phyloP scores from a whole-genome alignment of 2,113 vertebrate genomes.

The Halcyon malimbica region DNA sequence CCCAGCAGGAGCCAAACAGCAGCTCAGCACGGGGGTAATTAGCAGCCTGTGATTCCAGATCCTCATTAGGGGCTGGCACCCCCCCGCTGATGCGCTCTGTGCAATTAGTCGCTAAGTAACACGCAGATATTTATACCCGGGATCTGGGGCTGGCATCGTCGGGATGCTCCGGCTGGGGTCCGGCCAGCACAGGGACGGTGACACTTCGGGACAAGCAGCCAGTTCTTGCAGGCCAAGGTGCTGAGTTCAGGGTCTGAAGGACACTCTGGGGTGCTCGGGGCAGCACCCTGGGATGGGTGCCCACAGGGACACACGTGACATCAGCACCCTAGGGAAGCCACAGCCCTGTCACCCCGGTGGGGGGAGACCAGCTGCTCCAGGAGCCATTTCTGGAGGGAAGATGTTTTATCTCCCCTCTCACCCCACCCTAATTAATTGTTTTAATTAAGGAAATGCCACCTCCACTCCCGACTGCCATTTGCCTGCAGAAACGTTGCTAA shows the following conservation, averaged over 20 bases:
- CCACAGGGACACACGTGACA: fast-evolving
- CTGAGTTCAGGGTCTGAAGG: fast-evolving
- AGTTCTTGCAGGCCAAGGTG: fast-evolving
- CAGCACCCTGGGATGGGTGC: not conserved
- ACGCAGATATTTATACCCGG: constrained; percentile 53
- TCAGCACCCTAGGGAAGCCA: fast-evolving
- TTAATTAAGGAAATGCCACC: constrained; percentile 70
- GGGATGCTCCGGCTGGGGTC: not conserved
- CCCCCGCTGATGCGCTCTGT: constrained; percentile 1
- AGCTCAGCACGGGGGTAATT: constrained; percentile 45
- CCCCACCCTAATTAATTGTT: constrained; percentile 68
- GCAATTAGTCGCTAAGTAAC: constrained; percentile 72
- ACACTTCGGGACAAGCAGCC: not conserved
- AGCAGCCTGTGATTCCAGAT: constrained; percentile 45
- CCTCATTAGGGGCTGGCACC: constrained; percentile 45
- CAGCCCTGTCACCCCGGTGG: fast-evolving
- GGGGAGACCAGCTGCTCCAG: not conserved
- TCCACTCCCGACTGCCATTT: constrained; percentile 60
- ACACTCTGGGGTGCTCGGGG: not conserved
- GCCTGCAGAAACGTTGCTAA: constrained; percentile 61
- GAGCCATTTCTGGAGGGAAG: not conserved
- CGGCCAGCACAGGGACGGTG: fast-evolving
- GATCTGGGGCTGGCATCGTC: not conserved
- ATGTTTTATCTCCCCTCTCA: constrained; percentile 1
- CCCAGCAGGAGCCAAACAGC: not conserved